phyloP scores from a whole-genome alignment of 2,797 vertebrate species.

The Steatocranus sp. region DNA sequence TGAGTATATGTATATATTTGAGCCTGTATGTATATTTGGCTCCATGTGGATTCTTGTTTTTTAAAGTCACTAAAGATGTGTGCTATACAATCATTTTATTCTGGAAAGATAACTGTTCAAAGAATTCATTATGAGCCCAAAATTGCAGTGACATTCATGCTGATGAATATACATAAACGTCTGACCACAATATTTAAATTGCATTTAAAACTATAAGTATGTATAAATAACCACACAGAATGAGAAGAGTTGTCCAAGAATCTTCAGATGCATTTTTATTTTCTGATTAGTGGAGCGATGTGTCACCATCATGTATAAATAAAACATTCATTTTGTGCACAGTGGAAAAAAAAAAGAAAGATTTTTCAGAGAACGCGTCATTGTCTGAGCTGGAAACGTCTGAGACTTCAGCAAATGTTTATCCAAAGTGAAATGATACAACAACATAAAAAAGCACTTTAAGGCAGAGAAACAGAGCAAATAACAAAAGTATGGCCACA shows the following conservation, averaged over 20 bases:
- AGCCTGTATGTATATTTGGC: too few relatives aligned
- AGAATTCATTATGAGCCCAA: background rate
- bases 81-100: background rate
- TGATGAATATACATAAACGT: background rate
- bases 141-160: background rate
- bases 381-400: background rate
- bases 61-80: background rate
- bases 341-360: background rate
- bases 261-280: conserved; percentile 50
- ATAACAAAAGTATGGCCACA: conserved; percentile 39
- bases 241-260: background rate
- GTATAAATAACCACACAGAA: background rate
- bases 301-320: conserved; percentile 23
- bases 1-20: background rate
- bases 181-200: background rate
- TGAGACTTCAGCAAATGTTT: background rate
- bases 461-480: background rate
- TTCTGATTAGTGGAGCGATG: conserved; percentile 20
- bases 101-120: background rate
- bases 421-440: conserved; percentile 1
- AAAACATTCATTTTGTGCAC: conserved; percentile 9
- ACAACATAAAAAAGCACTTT: conserved; percentile 48
- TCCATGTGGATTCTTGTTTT: background rate
- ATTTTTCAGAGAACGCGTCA: background rate
- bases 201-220: background rate